Evolutionary conservation across 2,888 invertebrate genomes (phyloP).

Genomic region (Tenthredo distinguenda): DNA sequence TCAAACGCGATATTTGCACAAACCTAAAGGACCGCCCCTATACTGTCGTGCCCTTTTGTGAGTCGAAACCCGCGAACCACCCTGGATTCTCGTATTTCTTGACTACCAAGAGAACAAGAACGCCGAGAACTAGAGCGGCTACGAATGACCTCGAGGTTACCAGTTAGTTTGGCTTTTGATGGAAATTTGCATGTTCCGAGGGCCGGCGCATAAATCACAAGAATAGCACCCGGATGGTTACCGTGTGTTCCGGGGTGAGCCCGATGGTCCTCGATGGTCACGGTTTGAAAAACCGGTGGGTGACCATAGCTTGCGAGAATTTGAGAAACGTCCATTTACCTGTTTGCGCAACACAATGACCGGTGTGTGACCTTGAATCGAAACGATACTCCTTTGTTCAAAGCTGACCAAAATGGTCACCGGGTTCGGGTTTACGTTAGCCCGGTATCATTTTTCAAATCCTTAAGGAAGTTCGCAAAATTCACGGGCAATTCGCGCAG

Average conservation of each 20-base stretch:
- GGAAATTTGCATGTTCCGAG: slow-evolving; percentile 43
- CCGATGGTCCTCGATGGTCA: background rate
- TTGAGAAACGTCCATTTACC: slow-evolving; percentile 30
- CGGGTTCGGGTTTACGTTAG: background rate
- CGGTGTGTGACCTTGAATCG: slow-evolving; percentile 48
- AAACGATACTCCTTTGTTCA: background rate
- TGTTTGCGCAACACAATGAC: slow-evolving; percentile 50
- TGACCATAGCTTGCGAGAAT: background rate
- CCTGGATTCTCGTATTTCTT: slow-evolving; percentile 21
- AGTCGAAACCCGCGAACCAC: background rate
- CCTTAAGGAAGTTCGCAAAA: background rate
- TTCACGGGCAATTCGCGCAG: background rate
- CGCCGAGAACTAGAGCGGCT: slow-evolving; percentile 32
- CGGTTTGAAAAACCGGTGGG: slow-evolving; percentile 28
- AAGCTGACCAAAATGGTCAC: slow-evolving; percentile 9
- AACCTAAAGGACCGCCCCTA: slow-evolving; percentile 53
- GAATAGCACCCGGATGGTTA: slow-evolving; percentile 15
- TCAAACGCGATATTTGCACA: slow-evolving; percentile 64
- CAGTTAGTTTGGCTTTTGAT: slow-evolving; percentile 52
- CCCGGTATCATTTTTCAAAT: slow-evolving; percentile 18
- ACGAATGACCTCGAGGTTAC: slow-evolving; percentile 40
- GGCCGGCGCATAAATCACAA: slow-evolving; percentile 32
- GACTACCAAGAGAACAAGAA: background rate
- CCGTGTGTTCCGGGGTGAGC: background rate
- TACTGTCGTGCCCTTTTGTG: slow-evolving; percentile 28